phyloP scores from a whole-genome alignment of 2,797 vertebrate genomes.

The Peromyscus aztecus region DNA sequence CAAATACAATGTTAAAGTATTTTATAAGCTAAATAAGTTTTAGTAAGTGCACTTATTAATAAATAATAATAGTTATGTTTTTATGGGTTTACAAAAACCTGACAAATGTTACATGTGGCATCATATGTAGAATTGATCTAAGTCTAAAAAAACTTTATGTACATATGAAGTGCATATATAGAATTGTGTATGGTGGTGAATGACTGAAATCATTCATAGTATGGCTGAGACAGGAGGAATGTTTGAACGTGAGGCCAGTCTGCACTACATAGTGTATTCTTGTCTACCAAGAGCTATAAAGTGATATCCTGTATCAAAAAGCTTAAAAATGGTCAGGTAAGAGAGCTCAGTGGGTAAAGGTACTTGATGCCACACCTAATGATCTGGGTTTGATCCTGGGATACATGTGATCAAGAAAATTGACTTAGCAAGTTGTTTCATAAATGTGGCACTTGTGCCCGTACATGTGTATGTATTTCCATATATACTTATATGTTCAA shows the following conservation, averaged over 20 bases:
- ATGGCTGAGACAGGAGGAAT: not conserved
- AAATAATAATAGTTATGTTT: not conserved
- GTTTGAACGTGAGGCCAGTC: not conserved
- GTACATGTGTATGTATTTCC: not conserved
- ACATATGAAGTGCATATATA: not conserved
- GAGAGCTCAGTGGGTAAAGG: not conserved
- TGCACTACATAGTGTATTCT: too few species aligned
- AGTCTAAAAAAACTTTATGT: not conserved
- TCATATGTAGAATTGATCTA: not conserved
- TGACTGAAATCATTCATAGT: not conserved
- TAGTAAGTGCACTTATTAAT: not conserved
- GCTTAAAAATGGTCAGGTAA: not conserved
- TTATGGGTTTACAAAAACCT: not conserved
- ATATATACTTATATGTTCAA: not conserved
- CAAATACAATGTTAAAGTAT: not conserved
- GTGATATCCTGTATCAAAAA: not conserved
- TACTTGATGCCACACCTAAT: not conserved
- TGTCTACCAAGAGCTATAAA: not conserved
- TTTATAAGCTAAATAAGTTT: not conserved
- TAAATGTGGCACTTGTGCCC: not conserved
- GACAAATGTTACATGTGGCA: not conserved
- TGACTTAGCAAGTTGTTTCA: not conserved
- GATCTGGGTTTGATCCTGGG: not conserved
- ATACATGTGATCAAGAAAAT: not conserved
- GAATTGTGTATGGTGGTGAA: not conserved